Evolutionary conservation across 2,888 invertebrate genomes (phyloP).

Genomic region (Plemyria rubiginata): DNA sequence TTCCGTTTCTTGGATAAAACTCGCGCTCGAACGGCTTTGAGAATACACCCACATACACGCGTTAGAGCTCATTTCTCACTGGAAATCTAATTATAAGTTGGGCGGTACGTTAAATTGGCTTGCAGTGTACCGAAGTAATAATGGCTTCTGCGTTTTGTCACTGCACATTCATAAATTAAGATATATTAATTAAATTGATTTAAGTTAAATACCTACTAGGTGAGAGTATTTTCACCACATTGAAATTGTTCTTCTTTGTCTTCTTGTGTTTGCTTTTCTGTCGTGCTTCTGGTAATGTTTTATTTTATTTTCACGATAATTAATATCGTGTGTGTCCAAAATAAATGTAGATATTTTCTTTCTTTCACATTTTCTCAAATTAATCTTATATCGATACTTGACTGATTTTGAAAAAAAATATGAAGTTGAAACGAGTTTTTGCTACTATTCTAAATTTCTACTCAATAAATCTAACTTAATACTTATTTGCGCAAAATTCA

Average conservation of each 20-base stretch:
- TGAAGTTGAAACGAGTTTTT: neutral
- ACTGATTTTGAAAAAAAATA: conserved; percentile 24
- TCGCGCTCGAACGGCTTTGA: neutral
- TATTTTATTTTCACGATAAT: too few species aligned
- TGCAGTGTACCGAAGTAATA: conserved; percentile 28
- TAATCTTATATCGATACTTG: too few species aligned
- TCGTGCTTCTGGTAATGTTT: too few species aligned
- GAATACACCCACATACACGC: conserved; percentile 19
- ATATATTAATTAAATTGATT: too few species aligned
- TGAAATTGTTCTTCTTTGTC: too few species aligned
- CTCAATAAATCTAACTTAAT: conserved; percentile 15
- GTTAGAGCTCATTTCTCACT: conserved; percentile 36
- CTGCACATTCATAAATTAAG: conserved; percentile 23
- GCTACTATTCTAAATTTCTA: neutral
- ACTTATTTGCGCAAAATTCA: conserved; percentile 31
- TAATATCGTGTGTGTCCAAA: too few species aligned
- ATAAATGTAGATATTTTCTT: too few species aligned
- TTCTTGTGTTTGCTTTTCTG: too few species aligned
- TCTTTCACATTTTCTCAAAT: too few species aligned
- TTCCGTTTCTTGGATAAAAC: too few species aligned
- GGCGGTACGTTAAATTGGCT: conserved; percentile 33
- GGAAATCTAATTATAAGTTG: conserved; percentile 39
- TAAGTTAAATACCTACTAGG: too few species aligned
- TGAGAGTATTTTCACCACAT: too few species aligned
- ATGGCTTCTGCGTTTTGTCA: conserved; percentile 31